Base-by-base conservation (phyloP, 1,140 invertebrate species). In the Xylocopa sonorina region DNA sequence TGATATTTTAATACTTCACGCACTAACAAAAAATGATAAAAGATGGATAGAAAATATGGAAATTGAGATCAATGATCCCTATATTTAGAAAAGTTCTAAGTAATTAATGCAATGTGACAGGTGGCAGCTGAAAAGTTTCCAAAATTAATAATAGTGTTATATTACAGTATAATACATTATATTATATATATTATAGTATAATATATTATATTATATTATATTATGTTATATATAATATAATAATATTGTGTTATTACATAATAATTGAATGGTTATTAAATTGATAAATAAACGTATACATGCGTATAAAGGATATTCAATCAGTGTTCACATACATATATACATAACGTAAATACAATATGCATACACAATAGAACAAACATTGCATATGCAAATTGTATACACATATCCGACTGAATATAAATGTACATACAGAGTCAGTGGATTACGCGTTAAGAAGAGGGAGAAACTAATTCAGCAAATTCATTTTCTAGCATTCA, bases 131-230 rank as follows among this genome's bases (percentile, higher is more conserved):
- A 34, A 50, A 48, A 68, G 21, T 53, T 38, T 12, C 24, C 21
- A 55, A 48, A 60, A 76, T 46, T 57, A 57, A 67, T 43, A 71
- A 16, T 46, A 34, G 14, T 73, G n/a, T 73, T 34, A 60, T 14
- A 53, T 51, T 34, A 21, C 29, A 69, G 38, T 24, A 18, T 57
- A 60, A 38, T 34, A 67, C 9, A n/a, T 21, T 38, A 41, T 62
- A 9, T 5, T 12, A 32, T 2, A 43, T 34, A 60, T 14, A 53
- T 51, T 34, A 21, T 46, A 69, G 38, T 24, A 18, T 57, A 60
- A 38, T 34, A 67, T 5, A n/a, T 21, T n/a, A n/a, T n/a, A n/a
- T n/a, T n/a, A n/a, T n/a, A n/a, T n/a, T n/a, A n/a, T n/a, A n/a
- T n/a, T n/a, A n/a, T n/a, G n/a, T n/a, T n/a, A n/a, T n/a, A n/a